phyloP scores from a whole-genome alignment of 64 coral and sea anemone species.

The Trachythela sp. region DNA sequence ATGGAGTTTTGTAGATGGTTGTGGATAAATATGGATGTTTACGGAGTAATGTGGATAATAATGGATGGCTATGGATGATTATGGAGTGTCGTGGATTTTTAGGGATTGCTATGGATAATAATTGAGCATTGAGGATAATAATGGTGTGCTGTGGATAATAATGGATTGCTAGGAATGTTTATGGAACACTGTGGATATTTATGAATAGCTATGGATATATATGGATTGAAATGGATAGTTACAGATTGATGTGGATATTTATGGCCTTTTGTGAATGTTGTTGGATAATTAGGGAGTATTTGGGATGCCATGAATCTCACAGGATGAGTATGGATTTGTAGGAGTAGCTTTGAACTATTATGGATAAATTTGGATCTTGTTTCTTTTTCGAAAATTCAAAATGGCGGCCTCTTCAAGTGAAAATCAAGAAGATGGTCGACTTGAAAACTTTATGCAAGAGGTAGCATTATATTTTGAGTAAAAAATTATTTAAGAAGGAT shows the following conservation, averaged over 20 bases:
- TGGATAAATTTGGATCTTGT: no score
- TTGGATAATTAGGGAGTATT: no score
- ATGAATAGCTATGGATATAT: neutral
- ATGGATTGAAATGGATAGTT: neutral
- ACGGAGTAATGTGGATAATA: no score
- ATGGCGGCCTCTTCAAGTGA: slow-evolving; percentile 49
- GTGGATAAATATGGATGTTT: no score
- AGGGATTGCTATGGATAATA: neutral
- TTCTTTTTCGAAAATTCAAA: slow-evolving; percentile 33
- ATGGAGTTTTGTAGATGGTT: no score
- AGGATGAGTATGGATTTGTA: no score
- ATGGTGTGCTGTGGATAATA: no score
- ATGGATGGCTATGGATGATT: no score
- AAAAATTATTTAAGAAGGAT: neutral
- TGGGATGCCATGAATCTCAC: no score
- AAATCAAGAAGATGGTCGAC: slow-evolving; percentile 38
- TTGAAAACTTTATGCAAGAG: slow-evolving; percentile 67
- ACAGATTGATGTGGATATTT: neutral
- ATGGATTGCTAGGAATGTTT: neutral
- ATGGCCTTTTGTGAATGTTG: neutral
- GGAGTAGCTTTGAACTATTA: no score
- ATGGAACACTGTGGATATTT: neutral
- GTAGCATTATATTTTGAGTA: neutral
- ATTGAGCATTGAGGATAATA: neutral
- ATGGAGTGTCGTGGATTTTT: no score